Evolutionary conservation across 2,797 vertebrate species (phyloP).

Genomic region (Clarias pachynema): DNA sequence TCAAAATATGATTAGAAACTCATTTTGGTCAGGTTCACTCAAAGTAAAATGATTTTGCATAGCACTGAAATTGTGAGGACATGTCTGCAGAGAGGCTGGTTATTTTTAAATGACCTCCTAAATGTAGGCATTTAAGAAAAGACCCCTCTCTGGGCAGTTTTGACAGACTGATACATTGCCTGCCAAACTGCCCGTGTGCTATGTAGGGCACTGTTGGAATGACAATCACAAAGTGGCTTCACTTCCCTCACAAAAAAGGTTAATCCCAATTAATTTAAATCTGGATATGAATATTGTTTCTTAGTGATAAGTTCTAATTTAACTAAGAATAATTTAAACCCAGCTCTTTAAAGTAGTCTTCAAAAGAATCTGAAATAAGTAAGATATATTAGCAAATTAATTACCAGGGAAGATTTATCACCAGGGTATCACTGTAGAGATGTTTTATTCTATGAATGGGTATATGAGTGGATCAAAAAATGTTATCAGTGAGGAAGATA

Average conservation of each 20-base stretch:
- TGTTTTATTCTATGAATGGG: not conserved
- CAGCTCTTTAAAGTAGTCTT: not conserved
- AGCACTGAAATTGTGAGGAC: not conserved
- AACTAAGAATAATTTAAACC: not conserved
- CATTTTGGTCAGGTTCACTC: not conserved
- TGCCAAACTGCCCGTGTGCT: conserved; percentile 20
- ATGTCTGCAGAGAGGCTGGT: not conserved
- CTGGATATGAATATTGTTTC: not conserved
- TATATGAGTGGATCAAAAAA: not conserved
- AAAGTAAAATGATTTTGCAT: conserved; percentile 2
- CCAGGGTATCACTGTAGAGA: not conserved
- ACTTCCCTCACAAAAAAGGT: not conserved
- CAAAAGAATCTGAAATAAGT: not conserved
- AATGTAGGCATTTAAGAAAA: conserved; percentile 36
- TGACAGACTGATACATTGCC: conserved; percentile 44
- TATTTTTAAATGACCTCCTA: conserved; percentile 45
- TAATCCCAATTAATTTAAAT: not conserved
- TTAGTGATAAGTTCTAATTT: not conserved
- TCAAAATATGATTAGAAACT: conserved; percentile 23
- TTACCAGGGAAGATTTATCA: not conserved
- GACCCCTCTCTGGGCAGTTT: conserved; percentile 16
- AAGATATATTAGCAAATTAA: not conserved
- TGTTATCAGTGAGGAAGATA: not conserved
- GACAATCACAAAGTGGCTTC: not conserved
- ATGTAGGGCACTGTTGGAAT: conserved; percentile 32